Evolutionary conservation across 2,888 invertebrate species (phyloP).

Genomic region (Harpagoxenus sublaevis): DNA sequence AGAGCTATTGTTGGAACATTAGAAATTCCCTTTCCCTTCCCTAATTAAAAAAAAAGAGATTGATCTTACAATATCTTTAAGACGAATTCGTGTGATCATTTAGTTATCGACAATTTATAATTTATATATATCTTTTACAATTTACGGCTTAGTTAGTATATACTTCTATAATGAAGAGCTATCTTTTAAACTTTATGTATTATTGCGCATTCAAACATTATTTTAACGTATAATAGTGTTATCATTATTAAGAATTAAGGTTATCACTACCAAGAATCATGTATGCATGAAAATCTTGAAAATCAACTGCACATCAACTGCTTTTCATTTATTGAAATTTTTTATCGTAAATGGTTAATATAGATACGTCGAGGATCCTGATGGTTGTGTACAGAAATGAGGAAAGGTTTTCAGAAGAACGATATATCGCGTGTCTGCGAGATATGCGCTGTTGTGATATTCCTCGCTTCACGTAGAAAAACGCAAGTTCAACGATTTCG

Average conservation of each 20-base stretch:
- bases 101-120: too few relatives aligned
- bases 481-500: conserved; percentile 22
- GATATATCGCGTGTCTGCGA: neutral
- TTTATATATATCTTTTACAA: too few relatives aligned
- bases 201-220: too few relatives aligned
- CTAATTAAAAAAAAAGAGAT: neutral
- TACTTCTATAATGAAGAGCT: too few relatives aligned
- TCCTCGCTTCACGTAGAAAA: neutral
- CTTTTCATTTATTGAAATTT: neutral
- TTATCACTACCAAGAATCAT: neutral
- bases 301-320: neutral
- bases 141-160: too few relatives aligned
- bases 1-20: too few relatives aligned
- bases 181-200: too few relatives aligned
- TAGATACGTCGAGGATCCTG: neutral
- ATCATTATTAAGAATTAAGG: neutral
- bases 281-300: neutral
- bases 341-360: neutral
- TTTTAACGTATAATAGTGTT: neutral
- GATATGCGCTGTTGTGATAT: neutral
- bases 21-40: too few relatives aligned
- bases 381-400: neutral
- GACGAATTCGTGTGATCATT: too few relatives aligned
- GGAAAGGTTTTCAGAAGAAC: neutral
- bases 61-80: neutral